Base-by-base conservation (phyloP, 2,113 vertebrate species). In the Archilochus colubris region DNA sequence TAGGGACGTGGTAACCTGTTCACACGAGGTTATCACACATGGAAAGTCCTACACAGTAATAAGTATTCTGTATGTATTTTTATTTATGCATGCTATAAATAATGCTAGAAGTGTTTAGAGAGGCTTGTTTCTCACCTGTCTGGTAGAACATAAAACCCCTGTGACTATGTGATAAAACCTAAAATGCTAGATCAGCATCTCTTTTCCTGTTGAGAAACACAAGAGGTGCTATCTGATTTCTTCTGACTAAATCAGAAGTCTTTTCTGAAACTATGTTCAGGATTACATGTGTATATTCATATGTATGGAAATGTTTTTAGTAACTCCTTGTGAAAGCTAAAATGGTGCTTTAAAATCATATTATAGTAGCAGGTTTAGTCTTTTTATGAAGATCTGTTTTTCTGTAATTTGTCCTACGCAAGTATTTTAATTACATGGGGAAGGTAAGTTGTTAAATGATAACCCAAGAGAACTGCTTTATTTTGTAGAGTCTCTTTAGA, bases 401-500 rank as follows among this genome's bases (percentile, higher is more conserved):
- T 50, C 28, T 74, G n/a, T 43, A 8, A 38, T 73, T 86, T 93
- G 25, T 70, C 28, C 18, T 62, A 25, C 27, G 20, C 24, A 63
- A 55, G 7, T 88, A 23, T 80, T 76, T 91, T 86, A 73, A 62
- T 91, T 86, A 23, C 14, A 43, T 53, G 28, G 12, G 48, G 7
- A 43, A 91, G 66, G 6, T 25, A 86, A 88, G 23, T 81, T 93
- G 54, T 89, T 88, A 33, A 95, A 14, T 69, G 66, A 46, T 92
- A 91, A 96, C 44, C 24, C 27, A 92, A 43, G 58, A 88, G 66
- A 89, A 94, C 91, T 93, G 43, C 66, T 94, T 96, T 58, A 59
- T 82, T 81, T 80, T 58, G 48, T 97, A 99, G 99, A 97, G 99
- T 99, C 88, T 99, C 99, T 94, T 98, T 99, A 98, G 99, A 99